Evolutionary conservation across 2,888 invertebrate genomes (phyloP).

Genomic region (Apeira syringaria): DNA sequence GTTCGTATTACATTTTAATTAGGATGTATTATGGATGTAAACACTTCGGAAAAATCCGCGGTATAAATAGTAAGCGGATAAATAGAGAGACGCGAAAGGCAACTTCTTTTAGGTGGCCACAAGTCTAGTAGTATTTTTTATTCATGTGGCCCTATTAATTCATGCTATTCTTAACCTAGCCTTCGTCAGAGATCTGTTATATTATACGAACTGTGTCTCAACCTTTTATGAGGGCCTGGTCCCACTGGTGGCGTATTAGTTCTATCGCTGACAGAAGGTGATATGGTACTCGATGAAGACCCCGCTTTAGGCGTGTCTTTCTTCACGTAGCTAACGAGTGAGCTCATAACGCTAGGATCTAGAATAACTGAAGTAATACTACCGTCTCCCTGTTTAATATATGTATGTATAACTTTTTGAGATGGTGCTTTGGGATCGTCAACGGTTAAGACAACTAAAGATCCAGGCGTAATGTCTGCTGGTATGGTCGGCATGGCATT

Average conservation of each 20-base stretch:
- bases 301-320: slow-evolving; percentile 52
- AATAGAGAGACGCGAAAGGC: too few relatives aligned
- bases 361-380: slow-evolving; percentile 62
- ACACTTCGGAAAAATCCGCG: too few relatives aligned
- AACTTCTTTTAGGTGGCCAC: too few relatives aligned
- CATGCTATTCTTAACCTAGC: too few relatives aligned
- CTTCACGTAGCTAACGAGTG: slow-evolving; percentile 70
- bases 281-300: slow-evolving; percentile 70
- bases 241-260: slow-evolving; percentile 36
- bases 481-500: slow-evolving; percentile 38
- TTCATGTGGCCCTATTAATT: too few relatives aligned
- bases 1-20: too few relatives aligned
- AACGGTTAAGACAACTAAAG: slow-evolving; percentile 68
- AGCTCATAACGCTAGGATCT: slow-evolving; percentile 59
- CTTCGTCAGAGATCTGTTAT: slow-evolving; percentile 61
- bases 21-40: too few relatives aligned
- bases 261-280: slow-evolving; percentile 52
- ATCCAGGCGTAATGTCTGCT: slow-evolving; percentile 65
- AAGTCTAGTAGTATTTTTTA: too few relatives aligned
- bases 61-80: too few relatives aligned
- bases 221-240: slow-evolving; percentile 47
- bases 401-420: slow-evolving; percentile 73
- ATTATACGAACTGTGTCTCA: slow-evolving; percentile 60
- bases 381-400: slow-evolving; percentile 62
- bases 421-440: slow-evolving; percentile 67